These are phyloP conservation scores for Steatornis caripensis DNA, from an alignment of 2,113 vertebrate genomes.

Conservation along the genomic window DNA sequence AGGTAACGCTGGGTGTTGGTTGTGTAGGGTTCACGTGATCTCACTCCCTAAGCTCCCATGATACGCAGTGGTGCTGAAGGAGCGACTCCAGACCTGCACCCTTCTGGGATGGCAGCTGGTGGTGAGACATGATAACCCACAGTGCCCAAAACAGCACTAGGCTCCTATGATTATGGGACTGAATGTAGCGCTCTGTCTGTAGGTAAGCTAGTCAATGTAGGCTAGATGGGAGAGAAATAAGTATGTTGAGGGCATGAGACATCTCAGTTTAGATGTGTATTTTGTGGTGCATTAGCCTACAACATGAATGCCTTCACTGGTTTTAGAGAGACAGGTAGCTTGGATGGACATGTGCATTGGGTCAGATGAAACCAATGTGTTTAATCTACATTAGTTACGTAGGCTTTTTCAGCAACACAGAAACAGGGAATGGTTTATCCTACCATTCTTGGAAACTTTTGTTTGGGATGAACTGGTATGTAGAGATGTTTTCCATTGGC, in stretches of 20 bases:
- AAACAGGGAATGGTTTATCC: background rate
- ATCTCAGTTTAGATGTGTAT: background rate
- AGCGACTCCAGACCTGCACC: background rate
- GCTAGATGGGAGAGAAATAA: background rate
- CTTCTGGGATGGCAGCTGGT: background rate
- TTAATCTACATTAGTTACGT: background rate
- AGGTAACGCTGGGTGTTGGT: fast-evolving
- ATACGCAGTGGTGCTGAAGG: fast-evolving
- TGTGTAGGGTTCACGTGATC: background rate
- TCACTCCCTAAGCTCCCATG: background rate
- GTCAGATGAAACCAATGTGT: background rate
- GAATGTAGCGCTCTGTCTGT: background rate
- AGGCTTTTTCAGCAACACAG: background rate
- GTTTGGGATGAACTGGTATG: background rate
- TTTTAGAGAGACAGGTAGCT: background rate
- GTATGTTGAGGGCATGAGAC: background rate
- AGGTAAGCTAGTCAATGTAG: background rate
- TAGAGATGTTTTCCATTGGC: background rate
- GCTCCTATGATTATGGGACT: background rate
- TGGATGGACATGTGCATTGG: fast-evolving
- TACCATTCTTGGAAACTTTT: background rate
- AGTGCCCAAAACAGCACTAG: background rate
- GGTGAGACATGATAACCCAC: fast-evolving
- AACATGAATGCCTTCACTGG: background rate
- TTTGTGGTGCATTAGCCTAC: background rate